phyloP scores from a whole-genome alignment of 1,140 invertebrate species.

The Eumeta japonica region DNA sequence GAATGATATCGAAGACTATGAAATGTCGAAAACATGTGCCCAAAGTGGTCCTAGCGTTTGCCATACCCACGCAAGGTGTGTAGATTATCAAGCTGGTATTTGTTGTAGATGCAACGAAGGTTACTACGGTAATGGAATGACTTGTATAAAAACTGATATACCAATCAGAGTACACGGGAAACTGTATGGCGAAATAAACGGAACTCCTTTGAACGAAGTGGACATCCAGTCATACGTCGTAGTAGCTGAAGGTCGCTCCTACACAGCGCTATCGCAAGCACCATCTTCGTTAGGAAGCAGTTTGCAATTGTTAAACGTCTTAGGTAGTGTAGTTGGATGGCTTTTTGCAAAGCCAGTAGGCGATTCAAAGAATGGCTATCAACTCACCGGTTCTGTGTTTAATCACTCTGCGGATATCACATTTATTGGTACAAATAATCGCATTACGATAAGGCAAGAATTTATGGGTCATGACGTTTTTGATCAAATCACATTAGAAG shows the following conservation, averaged over 20 bases:
- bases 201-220: slow-evolving; percentile 68
- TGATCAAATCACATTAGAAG: slow-evolving; percentile 79
- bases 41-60: slow-evolving; percentile 67
- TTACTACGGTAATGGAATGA: slow-evolving; percentile 88
- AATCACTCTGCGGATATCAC: slow-evolving; percentile 77
- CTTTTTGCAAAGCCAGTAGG: slow-evolving; percentile 81
- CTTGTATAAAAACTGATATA: slow-evolving; percentile 78
- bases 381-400: slow-evolving; percentile 77
- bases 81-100: slow-evolving; percentile 79
- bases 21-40: slow-evolving; percentile 55
- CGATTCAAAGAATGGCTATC: slow-evolving; percentile 81
- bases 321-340: slow-evolving; percentile 86
- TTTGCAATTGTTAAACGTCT: slow-evolving; percentile 74
- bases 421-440: slow-evolving; percentile 71
- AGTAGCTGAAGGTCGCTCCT: slow-evolving; percentile 82
- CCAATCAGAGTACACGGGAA: slow-evolving; percentile 85
- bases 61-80: slow-evolving; percentile 78
- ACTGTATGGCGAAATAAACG: slow-evolving; percentile 79
- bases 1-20: slow-evolving; percentile 39
- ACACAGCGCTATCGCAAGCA: slow-evolving; percentile 85
- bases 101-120: slow-evolving; percentile 82
- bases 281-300: slow-evolving; percentile 71
- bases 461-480: slow-evolving; percentile 88
- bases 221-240: slow-evolving; percentile 92
- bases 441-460: slow-evolving; percentile 71